Conservation (phyloP, 2,113 vertebrate genomes). For the Corythoichthys intestinalis region DNA sequence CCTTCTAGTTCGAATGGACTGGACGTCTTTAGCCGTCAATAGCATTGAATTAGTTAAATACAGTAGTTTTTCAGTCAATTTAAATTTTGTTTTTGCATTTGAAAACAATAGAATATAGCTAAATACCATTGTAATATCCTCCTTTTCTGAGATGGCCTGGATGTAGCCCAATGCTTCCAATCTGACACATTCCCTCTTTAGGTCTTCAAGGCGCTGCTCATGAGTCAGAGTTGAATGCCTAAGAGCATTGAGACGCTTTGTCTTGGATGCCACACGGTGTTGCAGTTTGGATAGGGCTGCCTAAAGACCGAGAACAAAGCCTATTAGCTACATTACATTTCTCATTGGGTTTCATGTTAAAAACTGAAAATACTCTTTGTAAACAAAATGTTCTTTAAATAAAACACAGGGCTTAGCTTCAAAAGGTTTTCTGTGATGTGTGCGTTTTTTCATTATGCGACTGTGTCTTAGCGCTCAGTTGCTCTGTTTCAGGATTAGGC, state of each 20-base stretch:
- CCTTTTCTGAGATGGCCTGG: conserved; percentile 18
- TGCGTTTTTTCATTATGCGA: too few relatives aligned
- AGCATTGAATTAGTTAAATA: too few relatives aligned
- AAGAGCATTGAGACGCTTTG: conserved; percentile 76
- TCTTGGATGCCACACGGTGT: conserved; percentile 71
- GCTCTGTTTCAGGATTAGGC: too few relatives aligned
- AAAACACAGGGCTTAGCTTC: neutral
- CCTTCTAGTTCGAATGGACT: too few relatives aligned
- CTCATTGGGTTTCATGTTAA: neutral
- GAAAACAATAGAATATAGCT: neutral
- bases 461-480: too few relatives aligned
- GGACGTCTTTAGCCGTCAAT: too few relatives aligned
- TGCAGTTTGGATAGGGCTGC: conserved; percentile 66
- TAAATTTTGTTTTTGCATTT: neutral
- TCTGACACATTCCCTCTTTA: conserved; percentile 64
- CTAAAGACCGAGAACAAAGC: conserved; percentile 36
- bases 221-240: conserved; percentile 67
- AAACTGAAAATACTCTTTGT: neutral
- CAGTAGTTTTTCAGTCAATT: too few relatives aligned
- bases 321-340: neutral
- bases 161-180: conserved; percentile 35
- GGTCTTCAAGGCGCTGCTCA: conserved; percentile 60
- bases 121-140: conserved; percentile 75
- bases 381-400: neutral
- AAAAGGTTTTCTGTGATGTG: too few relatives aligned